Evolutionary conservation across 2,797 vertebrate species (phyloP).

Genomic region (Gouania willdenowi): DNA sequence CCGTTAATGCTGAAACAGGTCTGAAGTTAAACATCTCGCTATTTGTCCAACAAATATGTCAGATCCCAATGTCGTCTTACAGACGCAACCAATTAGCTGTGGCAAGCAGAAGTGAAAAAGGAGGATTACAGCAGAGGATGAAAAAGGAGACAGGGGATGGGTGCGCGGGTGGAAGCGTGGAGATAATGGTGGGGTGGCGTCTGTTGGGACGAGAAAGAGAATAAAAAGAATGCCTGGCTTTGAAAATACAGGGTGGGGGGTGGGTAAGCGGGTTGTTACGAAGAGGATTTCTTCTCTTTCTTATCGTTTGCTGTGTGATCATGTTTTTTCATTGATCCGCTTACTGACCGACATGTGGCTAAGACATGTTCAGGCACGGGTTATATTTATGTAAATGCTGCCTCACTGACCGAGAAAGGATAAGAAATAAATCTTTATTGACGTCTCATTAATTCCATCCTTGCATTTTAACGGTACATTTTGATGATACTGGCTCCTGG

Average conservation of each 20-base stretch:
- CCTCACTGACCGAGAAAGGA: slow-evolving; percentile 22
- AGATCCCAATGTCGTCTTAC: slow-evolving; percentile 71
- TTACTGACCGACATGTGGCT: slow-evolving; percentile 48
- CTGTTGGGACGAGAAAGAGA: slow-evolving; percentile 41
- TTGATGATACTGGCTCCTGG: slow-evolving; percentile 46
- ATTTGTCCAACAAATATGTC: slow-evolving; percentile 78
- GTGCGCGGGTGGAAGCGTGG: slow-evolving; percentile 19
- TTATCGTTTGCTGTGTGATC: slow-evolving; percentile 27
- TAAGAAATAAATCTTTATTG: slow-evolving; percentile 62
- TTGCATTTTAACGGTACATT: slow-evolving; percentile 40
- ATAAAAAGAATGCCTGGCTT: slow-evolving; percentile 46
- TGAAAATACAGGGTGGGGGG: slow-evolving; percentile 25
- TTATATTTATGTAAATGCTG: slow-evolving; percentile 53
- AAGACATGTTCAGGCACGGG: slow-evolving; percentile 43
- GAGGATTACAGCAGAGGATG: slow-evolving; percentile 64
- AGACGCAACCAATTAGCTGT: slow-evolving; percentile 78
- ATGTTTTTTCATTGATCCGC: slow-evolving; percentile 58
- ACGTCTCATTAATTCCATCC: slow-evolving; percentile 52
- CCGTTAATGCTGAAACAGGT: slow-evolving; percentile 65
- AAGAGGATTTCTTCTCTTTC: slow-evolving; percentile 10
- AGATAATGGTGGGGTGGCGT: slow-evolving; percentile 10
- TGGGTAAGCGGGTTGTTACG: slow-evolving; percentile 10
- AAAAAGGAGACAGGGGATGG: slow-evolving; percentile 36
- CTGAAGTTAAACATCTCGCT: slow-evolving; percentile 67
- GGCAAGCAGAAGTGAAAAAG: slow-evolving; percentile 60